These are phyloP conservation scores for Lasioglossum morio DNA, from an alignment of 2,888 invertebrate species.

Conservation along the genomic window DNA sequence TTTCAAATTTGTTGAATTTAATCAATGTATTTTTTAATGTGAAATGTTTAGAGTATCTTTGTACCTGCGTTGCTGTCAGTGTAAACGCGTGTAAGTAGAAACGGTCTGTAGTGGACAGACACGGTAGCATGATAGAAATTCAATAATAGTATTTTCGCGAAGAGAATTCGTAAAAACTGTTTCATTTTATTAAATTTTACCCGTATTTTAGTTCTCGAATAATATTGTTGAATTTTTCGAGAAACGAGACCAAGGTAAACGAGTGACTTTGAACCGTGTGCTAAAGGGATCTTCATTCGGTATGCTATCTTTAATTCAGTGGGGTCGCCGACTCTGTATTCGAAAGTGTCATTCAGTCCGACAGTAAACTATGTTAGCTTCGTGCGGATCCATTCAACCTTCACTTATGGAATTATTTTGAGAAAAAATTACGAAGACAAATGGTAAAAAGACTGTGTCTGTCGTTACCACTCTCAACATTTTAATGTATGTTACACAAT, in stretches of 20 bases:
- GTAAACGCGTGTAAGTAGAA: background rate
- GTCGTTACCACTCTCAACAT: no score
- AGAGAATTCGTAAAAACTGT: background rate
- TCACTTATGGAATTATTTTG: background rate
- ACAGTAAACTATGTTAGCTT: background rate
- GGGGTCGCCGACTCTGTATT: background rate
- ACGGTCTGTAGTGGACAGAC: background rate
- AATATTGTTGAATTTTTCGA: background rate
- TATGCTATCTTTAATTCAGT: conserved; percentile 4
- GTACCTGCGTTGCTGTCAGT: background rate
- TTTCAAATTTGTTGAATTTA: background rate
- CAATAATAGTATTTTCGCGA: background rate
- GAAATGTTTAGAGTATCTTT: background rate
- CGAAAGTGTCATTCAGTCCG: background rate
- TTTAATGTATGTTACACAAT: background rate
- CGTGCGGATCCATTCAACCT: background rate
- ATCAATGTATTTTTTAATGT: background rate
- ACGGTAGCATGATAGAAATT: background rate
- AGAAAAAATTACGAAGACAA: background rate
- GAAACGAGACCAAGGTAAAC: background rate
- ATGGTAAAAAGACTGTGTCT: background rate
- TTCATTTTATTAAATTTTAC: background rate
- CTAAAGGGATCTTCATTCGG: background rate
- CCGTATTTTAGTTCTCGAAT: background rate
- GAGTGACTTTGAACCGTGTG: background rate